Evolutionary conservation across 2,113 vertebrate genomes (phyloP).

Genomic region (Egretta garzetta): DNA sequence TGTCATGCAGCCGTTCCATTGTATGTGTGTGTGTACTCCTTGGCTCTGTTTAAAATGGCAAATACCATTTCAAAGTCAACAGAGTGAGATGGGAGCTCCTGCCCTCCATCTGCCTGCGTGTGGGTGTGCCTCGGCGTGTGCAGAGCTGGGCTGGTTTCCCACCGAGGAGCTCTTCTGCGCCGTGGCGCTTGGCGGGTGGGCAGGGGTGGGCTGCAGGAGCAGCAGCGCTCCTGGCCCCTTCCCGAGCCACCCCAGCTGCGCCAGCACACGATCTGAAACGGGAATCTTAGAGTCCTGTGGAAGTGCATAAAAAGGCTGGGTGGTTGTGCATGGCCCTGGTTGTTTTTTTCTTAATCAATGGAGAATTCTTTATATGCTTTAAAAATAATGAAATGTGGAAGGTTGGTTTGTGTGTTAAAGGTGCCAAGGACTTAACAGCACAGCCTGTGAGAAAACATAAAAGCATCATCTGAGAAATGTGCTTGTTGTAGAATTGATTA

Average conservation of each 20-base stretch:
- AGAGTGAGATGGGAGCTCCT: background rate
- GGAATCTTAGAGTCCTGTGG: accelerated
- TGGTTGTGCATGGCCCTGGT: background rate
- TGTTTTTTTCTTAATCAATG: background rate
- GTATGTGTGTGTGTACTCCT: background rate
- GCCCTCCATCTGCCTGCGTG: background rate
- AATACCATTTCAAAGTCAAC: constrained; percentile 2
- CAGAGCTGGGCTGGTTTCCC: background rate
- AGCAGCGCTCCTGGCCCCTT: background rate
- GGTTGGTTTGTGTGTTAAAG: background rate
- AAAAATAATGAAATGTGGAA: background rate
- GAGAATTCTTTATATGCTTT: background rate
- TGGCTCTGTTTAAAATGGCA: background rate
- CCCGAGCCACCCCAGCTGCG: background rate
- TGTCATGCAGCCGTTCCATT: accelerated
- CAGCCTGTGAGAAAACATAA: background rate
- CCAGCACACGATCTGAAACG: accelerated
- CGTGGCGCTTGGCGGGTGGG: accelerated
- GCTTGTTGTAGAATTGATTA: background rate
- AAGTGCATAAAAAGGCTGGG: background rate
- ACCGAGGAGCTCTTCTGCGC: background rate
- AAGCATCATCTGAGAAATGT: background rate
- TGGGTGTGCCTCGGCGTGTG: background rate
- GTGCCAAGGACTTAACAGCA: background rate
- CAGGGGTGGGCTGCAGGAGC: background rate